These are phyloP conservation scores for Orycteropus afer DNA, from an alignment of 2,113 vertebrate species.

Conservation along the genomic window DNA sequence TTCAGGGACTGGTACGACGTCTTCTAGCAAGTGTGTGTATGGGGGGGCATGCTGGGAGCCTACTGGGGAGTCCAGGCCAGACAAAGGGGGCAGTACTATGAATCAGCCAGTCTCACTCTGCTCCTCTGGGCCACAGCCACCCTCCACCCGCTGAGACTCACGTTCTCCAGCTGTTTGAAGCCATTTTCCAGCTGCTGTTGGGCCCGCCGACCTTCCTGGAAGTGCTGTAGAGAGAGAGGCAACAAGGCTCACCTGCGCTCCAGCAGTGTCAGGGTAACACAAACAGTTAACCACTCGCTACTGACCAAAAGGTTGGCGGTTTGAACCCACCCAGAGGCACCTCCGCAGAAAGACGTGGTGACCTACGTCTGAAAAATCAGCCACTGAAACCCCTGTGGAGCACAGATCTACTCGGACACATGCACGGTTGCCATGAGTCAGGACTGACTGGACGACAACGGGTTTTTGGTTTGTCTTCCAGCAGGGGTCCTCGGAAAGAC, in stretches of 20 bases:
- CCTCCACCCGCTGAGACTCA: constrained; percentile 81
- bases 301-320: neutral
- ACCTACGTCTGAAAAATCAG: neutral
- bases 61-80: neutral
- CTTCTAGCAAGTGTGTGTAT: neutral
- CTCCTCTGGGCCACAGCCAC: neutral
- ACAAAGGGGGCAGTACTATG: neutral
- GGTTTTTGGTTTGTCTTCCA: neutral
- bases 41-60: no score
- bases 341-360: neutral
- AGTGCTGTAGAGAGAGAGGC: constrained; percentile 84
- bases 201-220: constrained; percentile 92
- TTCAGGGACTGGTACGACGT: neutral
- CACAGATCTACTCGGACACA: neutral
- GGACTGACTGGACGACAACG: neutral
- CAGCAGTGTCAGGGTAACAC: neutral
- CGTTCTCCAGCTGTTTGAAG: constrained; percentile 93
- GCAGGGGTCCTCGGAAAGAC: neutral
- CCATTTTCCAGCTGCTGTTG: constrained; percentile 93
- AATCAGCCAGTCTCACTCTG: no score
- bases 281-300: neutral
- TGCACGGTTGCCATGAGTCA: neutral
- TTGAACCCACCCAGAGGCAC: neutral
- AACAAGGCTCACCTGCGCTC: neutral
- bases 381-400: neutral